Evolutionary conservation across 2,797 vertebrate genomes (phyloP), one percentile per base, ranked within the genome.

Genomic region (Danio kyathit): DNA sequence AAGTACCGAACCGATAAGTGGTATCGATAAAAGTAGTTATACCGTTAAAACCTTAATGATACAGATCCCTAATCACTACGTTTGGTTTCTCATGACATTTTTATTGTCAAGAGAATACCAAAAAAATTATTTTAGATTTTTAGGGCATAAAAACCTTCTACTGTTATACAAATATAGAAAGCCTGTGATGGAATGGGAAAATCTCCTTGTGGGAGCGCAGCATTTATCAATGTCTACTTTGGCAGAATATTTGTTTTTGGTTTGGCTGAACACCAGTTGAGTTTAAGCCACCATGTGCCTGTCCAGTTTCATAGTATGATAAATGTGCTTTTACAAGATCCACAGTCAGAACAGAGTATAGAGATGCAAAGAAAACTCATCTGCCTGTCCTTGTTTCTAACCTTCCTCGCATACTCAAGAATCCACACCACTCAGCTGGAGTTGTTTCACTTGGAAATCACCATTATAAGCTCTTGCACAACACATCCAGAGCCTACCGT

Each of bases 211-310:
- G 29, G 59, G 46, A 40, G 14, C 49, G 46, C 21, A 61, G 21
- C 14, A 75, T 48, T 17, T 17, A 49, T 49, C 29, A 75, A 0
- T 38, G 46, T 74, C 21, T 74, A 61, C 19, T n/a, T 49, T 61
- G 57, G 72, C 72, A 74, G 14, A 61, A 49, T 61, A 6, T 19
- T 40, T 13, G 59, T 51, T 75, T 74, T 59, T 41, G 21, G 65
- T 73, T 59, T 73, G 70, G 70, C 52, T 16, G 40, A 43, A 46
- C 41, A 29, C 17, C 52, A 73, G 52, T 21, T 57, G 12, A 44
- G 12, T 21, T 44, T 44, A 16, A 72, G 52, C 40, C 40, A 19
- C 40, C 40, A 14, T 56, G 52, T 1, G n/a, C 38, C 19, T 0
- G 7, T 4, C 17, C 52, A 44, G 7, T 57, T 57, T 57, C 11